Evolutionary conservation across 2,113 vertebrate genomes (phyloP).

Genomic region (Chitala chitala): DNA sequence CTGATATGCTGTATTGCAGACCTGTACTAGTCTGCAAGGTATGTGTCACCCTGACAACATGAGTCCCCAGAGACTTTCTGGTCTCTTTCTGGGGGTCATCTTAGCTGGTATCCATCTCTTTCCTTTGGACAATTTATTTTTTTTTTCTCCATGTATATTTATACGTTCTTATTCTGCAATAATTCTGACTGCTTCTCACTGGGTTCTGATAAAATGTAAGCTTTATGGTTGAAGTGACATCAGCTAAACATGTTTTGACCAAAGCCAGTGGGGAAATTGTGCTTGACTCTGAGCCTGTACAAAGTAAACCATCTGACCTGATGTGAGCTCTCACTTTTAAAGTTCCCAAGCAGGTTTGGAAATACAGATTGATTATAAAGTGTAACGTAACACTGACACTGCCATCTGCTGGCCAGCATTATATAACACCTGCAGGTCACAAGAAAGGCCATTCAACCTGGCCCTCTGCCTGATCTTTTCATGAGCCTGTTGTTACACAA

Average conservation of each 20-base stretch:
- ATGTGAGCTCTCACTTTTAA: slow-evolving; percentile 23
- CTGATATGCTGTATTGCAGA: background rate
- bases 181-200: background rate
- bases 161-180: background rate
- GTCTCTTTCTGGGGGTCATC: background rate
- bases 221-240: background rate
- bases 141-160: background rate
- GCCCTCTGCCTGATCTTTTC: background rate
- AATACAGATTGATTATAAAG: slow-evolving; percentile 48
- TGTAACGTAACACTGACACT: too few species aligned
- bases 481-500: background rate
- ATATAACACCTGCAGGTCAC: background rate
- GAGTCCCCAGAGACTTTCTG: background rate
- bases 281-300: slow-evolving; percentile 28
- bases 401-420: background rate
- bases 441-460: background rate
- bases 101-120: background rate
- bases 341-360: slow-evolving; percentile 30
- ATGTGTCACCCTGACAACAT: background rate
- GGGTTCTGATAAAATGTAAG: background rate
- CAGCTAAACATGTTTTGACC: background rate
- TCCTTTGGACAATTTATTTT: background rate
- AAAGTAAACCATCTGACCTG: slow-evolving; percentile 25
- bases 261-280: slow-evolving; percentile 26
- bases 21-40: slow-evolving; percentile 15